Evolutionary conservation across 2,797 vertebrate genomes (phyloP).

Genomic region (Helarctos malayanus): DNA sequence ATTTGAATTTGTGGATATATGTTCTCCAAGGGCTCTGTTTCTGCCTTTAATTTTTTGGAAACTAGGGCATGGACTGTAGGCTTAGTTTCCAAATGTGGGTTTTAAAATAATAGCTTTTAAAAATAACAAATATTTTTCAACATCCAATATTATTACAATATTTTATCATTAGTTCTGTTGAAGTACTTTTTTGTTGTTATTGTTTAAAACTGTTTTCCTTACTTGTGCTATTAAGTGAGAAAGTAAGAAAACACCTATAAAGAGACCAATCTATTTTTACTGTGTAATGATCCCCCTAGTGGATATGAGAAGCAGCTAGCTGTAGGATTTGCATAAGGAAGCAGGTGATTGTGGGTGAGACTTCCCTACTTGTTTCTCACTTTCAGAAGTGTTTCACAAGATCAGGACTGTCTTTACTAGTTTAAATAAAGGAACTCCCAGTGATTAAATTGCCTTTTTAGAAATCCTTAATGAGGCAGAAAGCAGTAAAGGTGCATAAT

Average conservation of each 20-base stretch:
- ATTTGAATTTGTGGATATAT: not conserved
- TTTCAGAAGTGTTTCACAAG: conserved; percentile 57
- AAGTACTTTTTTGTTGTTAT: conserved; percentile 3
- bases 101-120: conserved; percentile 50
- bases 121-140: conserved; percentile 38
- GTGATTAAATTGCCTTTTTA: conserved; percentile 48
- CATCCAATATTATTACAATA: not conserved
- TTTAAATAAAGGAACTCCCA: conserved; percentile 66
- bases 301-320: conserved; percentile 76
- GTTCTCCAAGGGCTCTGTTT: not conserved
- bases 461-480: conserved; percentile 33
- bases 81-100: conserved; percentile 26
- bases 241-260: conserved; percentile 74
- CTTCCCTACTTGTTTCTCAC: conserved; percentile 53
- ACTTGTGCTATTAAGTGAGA: conserved; percentile 66
- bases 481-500: not conserved
- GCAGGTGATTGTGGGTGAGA: conserved; percentile 75
- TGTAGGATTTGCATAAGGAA: conserved; percentile 72
- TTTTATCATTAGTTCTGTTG: not conserved
- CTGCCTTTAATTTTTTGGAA: conserved; percentile 43
- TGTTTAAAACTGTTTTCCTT: conserved; percentile 47
- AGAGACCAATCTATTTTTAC: conserved; percentile 74
- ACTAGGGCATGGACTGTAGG: not conserved
- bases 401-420: conserved; percentile 28
- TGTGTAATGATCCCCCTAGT: conserved; percentile 86